Percentiles rank a stretch among this genome's conserved stretches.
These are phyloP conservation scores for Festucalex cinctus DNA, from an alignment of 2,113 vertebrate species.

Conservation along the genomic window DNA sequence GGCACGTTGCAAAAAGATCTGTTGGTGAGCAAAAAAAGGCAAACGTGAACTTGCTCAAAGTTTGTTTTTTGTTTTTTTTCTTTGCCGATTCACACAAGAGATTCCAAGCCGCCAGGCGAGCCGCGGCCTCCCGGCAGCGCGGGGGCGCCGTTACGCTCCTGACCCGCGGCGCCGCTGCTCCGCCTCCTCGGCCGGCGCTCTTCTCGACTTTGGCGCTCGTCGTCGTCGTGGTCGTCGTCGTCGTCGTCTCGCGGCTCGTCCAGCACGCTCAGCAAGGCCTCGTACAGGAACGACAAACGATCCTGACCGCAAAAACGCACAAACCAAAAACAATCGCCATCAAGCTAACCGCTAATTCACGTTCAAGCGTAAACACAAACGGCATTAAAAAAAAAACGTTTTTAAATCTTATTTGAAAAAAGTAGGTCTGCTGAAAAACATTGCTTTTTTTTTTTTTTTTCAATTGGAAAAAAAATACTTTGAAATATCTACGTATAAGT, in stretches of 20 bases:
- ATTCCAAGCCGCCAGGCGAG: slow-evolving; percentile 87
- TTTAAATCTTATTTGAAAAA: too few relatives aligned
- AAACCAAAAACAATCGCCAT: background rate
- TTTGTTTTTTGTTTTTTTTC: background rate
- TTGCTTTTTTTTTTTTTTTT: too few relatives aligned
- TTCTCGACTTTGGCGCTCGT: background rate
- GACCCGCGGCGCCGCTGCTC: too few relatives aligned
- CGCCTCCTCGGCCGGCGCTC: background rate
- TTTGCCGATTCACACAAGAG: slow-evolving; percentile 86
- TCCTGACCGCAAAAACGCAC: slow-evolving; percentile 76
- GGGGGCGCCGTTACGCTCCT: slow-evolving; percentile 72
- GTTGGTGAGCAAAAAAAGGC: background rate
- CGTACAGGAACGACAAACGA: slow-evolving; percentile 94
- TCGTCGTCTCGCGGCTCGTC: slow-evolving; percentile 63
- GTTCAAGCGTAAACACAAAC: too few relatives aligned
- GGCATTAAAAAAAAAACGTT: too few relatives aligned
- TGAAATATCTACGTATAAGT: too few relatives aligned
- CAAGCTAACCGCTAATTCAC: too few relatives aligned
- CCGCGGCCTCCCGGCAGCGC: slow-evolving; percentile 71
- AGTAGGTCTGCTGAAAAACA: too few relatives aligned
- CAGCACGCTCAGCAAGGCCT: slow-evolving; percentile 91
- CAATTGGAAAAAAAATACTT: too few relatives aligned
- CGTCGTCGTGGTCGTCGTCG: background rate
- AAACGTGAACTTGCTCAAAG: background rate
- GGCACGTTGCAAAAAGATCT: slow-evolving; percentile 80